A percentile compares a stretch with the other conserved stretches of the same genome.
These are phyloP conservation scores for Toxostoma redivivum DNA, from an alignment of 2,113 vertebrate species.

Conservation along the genomic window DNA sequence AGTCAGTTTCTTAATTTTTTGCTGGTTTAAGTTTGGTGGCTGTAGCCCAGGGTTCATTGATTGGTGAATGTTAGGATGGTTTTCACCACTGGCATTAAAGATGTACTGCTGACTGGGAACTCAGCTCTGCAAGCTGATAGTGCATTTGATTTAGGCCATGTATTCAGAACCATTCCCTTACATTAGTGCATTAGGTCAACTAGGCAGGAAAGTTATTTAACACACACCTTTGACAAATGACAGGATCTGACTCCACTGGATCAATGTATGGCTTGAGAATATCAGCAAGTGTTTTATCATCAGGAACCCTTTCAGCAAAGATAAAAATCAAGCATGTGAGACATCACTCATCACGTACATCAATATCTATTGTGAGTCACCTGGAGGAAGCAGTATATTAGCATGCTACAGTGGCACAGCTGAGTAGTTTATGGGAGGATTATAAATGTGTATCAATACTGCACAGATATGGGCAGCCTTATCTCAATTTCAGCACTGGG, in stretches of 20 bases:
- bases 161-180: not conserved
- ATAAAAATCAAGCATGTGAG: conserved; percentile 30
- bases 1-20: not conserved
- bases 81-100: not conserved
- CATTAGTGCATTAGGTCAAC: not conserved
- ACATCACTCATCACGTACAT: not conserved
- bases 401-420: not conserved
- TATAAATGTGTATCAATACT: not conserved
- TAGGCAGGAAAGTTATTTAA: not conserved
- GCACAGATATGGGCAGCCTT: not conserved
- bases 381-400: not conserved
- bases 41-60: not conserved
- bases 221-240: conserved; percentile 85
- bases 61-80: not conserved
- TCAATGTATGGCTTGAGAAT: conserved; percentile 86
- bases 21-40: not conserved
- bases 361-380: not conserved
- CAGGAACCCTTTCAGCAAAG: conserved; percentile 79
- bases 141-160: not conserved
- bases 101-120: not conserved
- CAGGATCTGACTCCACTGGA: conserved; percentile 86
- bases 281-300: conserved; percentile 77
- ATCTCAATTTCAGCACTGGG: not conserved
- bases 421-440: not conserved
- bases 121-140: not conserved